Percentiles rank a stretch among this genome's conserved stretches.
These are phyloP conservation scores for Gila robusta DNA, from an alignment of 2,797 vertebrate species.

Conservation along the genomic window DNA sequence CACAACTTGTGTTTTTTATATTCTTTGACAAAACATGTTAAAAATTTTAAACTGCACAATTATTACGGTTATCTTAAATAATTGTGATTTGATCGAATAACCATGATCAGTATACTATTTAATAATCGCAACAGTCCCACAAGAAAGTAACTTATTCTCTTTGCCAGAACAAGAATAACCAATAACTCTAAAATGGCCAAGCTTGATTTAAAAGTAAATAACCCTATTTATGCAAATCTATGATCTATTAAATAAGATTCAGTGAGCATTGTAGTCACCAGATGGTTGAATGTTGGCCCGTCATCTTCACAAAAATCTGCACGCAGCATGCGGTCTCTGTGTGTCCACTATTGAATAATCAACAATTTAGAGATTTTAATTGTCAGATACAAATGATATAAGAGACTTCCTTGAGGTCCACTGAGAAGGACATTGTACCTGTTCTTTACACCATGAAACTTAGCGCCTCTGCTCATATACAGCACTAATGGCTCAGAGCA, in stretches of 20 bases:
- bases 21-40: too few species aligned
- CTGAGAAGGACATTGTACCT: slow-evolving; percentile 47
- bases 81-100: too few species aligned
- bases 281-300: slow-evolving; percentile 24
- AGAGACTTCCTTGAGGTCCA: neutral
- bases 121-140: too few species aligned
- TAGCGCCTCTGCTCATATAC: neutral
- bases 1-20: too few species aligned
- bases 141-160: too few species aligned
- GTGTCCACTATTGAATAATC: slow-evolving; percentile 13
- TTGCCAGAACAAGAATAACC: too few species aligned
- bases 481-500: neutral
- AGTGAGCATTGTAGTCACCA: slow-evolving; percentile 33
- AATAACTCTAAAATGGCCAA: too few species aligned
- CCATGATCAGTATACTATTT: too few species aligned
- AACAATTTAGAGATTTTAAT: neutral
- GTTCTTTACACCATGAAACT: slow-evolving; percentile 35
- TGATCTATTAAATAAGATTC: slow-evolving; percentile 3
- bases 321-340: neutral
- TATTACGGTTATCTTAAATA: too few species aligned
- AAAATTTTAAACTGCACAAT: too few species aligned
- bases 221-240: too few species aligned
- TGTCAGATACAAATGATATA: neutral
- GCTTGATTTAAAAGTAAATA: too few species aligned
- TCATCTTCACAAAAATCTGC: slow-evolving; percentile 11